Evolutionary conservation across 2,113 vertebrate genomes (phyloP).

Genomic region (Platycercus adscitus): DNA sequence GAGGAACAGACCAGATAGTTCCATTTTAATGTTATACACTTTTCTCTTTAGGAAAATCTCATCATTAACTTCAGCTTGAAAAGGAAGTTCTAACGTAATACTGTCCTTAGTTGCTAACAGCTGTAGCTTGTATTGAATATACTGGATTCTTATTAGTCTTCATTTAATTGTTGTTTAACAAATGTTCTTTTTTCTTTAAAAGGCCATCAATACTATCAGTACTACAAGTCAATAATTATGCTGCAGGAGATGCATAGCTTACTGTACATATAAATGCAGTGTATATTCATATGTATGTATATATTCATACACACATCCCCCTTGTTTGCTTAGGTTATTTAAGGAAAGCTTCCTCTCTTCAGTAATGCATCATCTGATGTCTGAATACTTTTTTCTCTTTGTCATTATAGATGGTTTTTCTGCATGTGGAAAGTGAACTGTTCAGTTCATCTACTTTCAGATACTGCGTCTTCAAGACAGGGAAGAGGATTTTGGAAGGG

Average conservation of each 20-base stretch:
- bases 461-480: background rate
- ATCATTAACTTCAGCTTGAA: background rate
- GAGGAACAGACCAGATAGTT: background rate
- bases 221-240: background rate
- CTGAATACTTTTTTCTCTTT: background rate
- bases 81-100: background rate
- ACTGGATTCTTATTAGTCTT: background rate
- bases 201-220: background rate
- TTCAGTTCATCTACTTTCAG: background rate
- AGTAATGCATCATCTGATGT: background rate
- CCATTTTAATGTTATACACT: background rate
- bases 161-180: background rate
- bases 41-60: background rate
- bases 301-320: background rate
- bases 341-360: background rate
- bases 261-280: background rate
- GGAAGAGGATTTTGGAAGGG: background rate
- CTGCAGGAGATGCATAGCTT: background rate
- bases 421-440: background rate
- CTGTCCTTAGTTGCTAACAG: background rate
- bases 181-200: background rate
- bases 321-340: background rate
- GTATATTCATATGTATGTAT: too few species aligned
- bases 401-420: background rate
- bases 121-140: background rate